These are phyloP conservation scores for Pterostichus madidus DNA, from an alignment of 2,888 invertebrate genomes.

Conservation along the genomic window DNA sequence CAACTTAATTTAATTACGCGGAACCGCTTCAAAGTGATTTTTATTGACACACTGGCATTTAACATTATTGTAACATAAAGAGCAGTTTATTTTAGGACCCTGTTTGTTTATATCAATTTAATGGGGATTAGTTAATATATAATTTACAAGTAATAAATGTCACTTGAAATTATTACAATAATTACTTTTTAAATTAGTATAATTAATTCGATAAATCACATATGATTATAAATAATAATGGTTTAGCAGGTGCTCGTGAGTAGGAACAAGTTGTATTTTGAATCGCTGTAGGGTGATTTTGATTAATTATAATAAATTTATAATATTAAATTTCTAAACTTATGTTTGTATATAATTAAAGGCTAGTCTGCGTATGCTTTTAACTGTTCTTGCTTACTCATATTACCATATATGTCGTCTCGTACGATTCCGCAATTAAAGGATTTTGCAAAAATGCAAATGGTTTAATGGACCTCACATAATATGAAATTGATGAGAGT, in stretches of 20 bases:
- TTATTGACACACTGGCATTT: constrained; percentile 48
- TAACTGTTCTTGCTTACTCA: constrained; percentile 49
- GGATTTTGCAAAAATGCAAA: constrained; percentile 30
- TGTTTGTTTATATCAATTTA: constrained; percentile 31
- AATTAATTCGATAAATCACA: constrained; percentile 59
- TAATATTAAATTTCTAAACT: constrained; percentile 35
- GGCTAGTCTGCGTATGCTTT: constrained; percentile 29
- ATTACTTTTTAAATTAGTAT: constrained; percentile 49
- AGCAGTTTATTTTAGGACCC: constrained; percentile 1
- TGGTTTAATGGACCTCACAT: constrained; percentile 30
- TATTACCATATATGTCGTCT: constrained; percentile 43
- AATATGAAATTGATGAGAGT: constrained; percentile 45
- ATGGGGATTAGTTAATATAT: constrained; percentile 17
- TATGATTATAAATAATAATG: constrained; percentile 43
- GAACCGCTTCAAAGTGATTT: constrained; percentile 13
- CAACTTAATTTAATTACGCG: constrained; percentile 48
- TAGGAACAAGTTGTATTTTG: not conserved
- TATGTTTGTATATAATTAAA: constrained; percentile 48
- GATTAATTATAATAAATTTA: constrained; percentile 56
- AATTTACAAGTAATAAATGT: constrained; percentile 55
- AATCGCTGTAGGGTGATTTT: constrained; percentile 47
- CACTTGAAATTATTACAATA: constrained; percentile 40
- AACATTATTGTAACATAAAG: constrained; percentile 16
- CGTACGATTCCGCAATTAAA: constrained; percentile 42
- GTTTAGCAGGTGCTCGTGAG: constrained; percentile 30